Evolutionary conservation across 2,888 invertebrate species (phyloP).

Genomic region (Himalopsyche anomala): DNA sequence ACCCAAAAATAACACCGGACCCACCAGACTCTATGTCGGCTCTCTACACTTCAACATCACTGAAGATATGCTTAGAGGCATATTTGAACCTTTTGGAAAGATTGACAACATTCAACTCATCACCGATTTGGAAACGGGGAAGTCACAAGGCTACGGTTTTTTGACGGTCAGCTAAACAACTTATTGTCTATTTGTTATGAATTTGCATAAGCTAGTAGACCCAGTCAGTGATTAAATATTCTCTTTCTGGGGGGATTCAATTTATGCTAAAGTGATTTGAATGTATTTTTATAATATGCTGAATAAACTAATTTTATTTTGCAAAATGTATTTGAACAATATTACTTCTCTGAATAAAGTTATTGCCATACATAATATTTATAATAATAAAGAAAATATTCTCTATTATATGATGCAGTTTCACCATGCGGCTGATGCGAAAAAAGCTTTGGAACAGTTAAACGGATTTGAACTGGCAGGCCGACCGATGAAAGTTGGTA

Average conservation of each 20-base stretch:
- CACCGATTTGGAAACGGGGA: slow-evolving; percentile 95
- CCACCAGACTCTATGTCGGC: slow-evolving; percentile 97
- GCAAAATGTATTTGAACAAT: slow-evolving; percentile 11
- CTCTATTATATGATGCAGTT: slow-evolving; percentile 81
- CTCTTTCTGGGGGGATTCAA: slow-evolving; percentile 59
- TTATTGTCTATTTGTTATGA: background rate
- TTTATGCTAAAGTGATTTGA: slow-evolving; percentile 61
- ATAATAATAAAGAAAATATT: slow-evolving; percentile 3
- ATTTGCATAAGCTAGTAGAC: slow-evolving; percentile 62
- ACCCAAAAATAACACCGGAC: slow-evolving; percentile 93
- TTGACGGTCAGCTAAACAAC: slow-evolving; percentile 85
- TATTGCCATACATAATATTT: slow-evolving; percentile 56
- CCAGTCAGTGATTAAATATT: slow-evolving; percentile 48
- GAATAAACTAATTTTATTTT: background rate
- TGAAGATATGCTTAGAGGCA: slow-evolving; percentile 98
- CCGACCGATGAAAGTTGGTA: slow-evolving; percentile 98
- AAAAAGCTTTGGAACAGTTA: slow-evolving; percentile 97
- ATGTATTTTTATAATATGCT: slow-evolving; percentile 36
- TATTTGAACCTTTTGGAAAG: slow-evolving; percentile 99
- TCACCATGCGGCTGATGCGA: slow-evolving; percentile 97
- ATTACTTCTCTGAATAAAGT: background rate
- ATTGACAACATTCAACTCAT: slow-evolving; percentile 96
- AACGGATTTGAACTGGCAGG: slow-evolving; percentile 99
- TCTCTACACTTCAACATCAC: slow-evolving; percentile 99
- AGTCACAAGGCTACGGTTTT: slow-evolving; percentile 98